A percentile compares a stretch with the other conserved stretches of the same genome.
Conservation (phyloP, 2,113 vertebrate genomes). For the Emydocephalus ijimae region DNA sequence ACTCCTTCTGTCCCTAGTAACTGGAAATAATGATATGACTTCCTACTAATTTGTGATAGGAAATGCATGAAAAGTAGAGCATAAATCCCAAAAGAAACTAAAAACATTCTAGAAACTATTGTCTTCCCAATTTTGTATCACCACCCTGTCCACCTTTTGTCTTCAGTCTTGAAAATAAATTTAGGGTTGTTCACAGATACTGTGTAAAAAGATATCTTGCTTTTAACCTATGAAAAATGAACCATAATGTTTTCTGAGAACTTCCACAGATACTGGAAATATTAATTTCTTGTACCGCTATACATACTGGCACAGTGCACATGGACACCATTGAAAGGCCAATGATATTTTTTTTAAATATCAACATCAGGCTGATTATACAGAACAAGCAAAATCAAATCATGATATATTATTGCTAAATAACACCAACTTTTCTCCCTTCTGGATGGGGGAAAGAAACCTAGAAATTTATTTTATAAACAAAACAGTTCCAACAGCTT, state of each 20-base stretch:
- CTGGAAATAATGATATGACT: not conserved
- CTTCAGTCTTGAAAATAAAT: not conserved
- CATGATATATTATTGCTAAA: not conserved
- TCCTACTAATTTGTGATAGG: not conserved
- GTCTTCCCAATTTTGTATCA: not conserved
- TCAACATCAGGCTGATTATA: not conserved
- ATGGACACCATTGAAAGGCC: not conserved
- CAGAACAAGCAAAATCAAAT: not conserved
- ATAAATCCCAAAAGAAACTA: not conserved
- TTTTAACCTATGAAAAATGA: not conserved
- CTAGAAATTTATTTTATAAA: not conserved
- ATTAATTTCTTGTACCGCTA: not conserved
- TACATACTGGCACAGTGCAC: not conserved
- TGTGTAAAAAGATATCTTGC: not conserved
- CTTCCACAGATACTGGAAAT: not conserved
- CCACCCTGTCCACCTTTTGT: not conserved
- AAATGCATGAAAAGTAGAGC: not conserved
- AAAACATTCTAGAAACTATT: not conserved
- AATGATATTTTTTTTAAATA: not conserved
- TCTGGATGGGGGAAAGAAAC: not conserved
- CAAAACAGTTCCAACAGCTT: not conserved
- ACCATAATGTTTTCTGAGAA: not conserved
- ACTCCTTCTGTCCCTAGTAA: not conserved
- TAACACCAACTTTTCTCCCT: not conserved
- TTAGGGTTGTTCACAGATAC: not conserved